Evolutionary conservation across 2,888 invertebrate genomes (phyloP), one percentile per base, ranked within the genome.

Genomic region (Melolontha melolontha): DNA sequence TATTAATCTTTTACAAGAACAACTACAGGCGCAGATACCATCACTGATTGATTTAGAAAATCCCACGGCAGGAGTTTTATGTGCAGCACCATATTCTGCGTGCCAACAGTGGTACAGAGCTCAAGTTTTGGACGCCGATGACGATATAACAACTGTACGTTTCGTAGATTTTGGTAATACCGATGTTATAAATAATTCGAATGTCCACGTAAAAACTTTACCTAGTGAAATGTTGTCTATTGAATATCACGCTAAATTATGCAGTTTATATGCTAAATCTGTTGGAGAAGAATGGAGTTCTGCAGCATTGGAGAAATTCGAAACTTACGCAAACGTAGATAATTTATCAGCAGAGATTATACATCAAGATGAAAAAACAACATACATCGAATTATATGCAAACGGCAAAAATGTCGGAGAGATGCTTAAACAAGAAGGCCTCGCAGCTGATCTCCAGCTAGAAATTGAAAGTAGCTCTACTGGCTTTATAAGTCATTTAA

Each of bases 61-160:
- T 64, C 85, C 88, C 1, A 87, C 88, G 51, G 84, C 88, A 66
- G 90, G 90, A 6, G 87, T 88, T 0, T 77, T 89, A 0, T 93
- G 93, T 75, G 86, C 90, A 54, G 96, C 96, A 0, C 90, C 92
- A 77, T 97, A 94, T 80, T 88, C 90, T 0, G 90, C 89, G 1
- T 95, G 97, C 79, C 91, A 92, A 44, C 88, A 89, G 71, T 98
- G 98, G 97, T 98, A 98, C 81, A 88, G 98, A 67, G 97, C 96
- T 0, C 90, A 90, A 78, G 91, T 98, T 7, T 87, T 96, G 44
- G 95, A 94, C 79, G 88, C 91, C 0, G 91, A 91, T 71, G 86
- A 88, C 5, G 92, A 93, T 71, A 90, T 92, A 42, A 92, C 90
- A 8, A 92, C 92, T 0, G 89, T 93, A 0, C 87, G 92, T 39